phyloP scores from a whole-genome alignment of 2,888 invertebrate genomes.

The Oscheius sp. region DNA sequence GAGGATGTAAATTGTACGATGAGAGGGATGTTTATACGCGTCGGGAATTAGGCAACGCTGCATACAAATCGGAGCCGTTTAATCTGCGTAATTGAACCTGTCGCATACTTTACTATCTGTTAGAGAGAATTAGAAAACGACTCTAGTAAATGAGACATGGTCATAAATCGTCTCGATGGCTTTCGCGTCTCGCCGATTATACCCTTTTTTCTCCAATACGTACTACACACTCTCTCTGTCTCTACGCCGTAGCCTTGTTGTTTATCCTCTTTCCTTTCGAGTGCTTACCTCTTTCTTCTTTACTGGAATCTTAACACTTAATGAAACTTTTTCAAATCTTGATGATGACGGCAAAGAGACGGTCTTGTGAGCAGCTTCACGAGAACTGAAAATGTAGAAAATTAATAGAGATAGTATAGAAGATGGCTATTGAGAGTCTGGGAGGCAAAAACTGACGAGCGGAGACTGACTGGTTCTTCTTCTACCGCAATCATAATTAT shows the following conservation, averaged over 20 bases:
- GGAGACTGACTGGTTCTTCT: constrained; percentile 3
- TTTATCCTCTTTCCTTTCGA: too few relatives aligned
- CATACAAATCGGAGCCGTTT: background rate
- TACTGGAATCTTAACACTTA: background rate
- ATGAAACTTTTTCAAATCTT: constrained; percentile 14
- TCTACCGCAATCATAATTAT: background rate
- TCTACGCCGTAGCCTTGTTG: too few relatives aligned
- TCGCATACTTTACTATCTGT: background rate
- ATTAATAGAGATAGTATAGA: constrained; percentile 8
- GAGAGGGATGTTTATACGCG: background rate
- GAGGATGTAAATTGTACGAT: background rate
- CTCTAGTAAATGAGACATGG: too few relatives aligned
- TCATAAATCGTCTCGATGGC: too few relatives aligned
- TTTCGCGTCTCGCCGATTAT: too few relatives aligned
- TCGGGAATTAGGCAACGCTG: background rate
- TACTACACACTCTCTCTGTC: too few relatives aligned
- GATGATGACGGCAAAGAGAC: constrained; percentile 9
- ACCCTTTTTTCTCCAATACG: too few relatives aligned
- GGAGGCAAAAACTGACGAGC: background rate
- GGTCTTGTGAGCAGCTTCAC: constrained; percentile 30
- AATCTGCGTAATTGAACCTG: background rate
- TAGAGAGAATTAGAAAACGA: too few relatives aligned
- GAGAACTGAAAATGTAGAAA: constrained; percentile 13
- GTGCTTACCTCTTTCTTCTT: too few relatives aligned
- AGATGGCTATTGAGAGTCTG: background rate